Base-by-base conservation (phyloP, 2,888 invertebrate genomes). In the Chaitophorus viminalis region DNA sequence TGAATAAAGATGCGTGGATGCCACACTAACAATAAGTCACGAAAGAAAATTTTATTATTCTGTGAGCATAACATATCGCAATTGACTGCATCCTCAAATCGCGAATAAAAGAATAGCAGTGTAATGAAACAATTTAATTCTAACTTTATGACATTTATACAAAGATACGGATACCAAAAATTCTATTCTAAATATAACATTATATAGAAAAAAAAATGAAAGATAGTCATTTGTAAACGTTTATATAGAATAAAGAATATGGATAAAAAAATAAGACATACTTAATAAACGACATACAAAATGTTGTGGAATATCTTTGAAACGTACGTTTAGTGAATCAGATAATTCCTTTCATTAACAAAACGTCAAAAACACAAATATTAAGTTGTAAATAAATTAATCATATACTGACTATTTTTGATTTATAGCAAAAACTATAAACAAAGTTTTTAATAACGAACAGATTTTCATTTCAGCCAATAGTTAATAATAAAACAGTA, bases 41-140 rank as follows among this genome's bases (percentile, higher is more conserved):
- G 77, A n/a, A 76, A 85, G 31, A 31, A 85, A 18, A 85, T 68
- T 75, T 84, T 84, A 84, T 84, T 85, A 85, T 85, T 85, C 84
- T 68, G 65, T 68, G 76, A 68, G 52, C 77, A 77, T n/a, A 46
- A 77, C 84, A 52, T 68, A 65, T 65, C 25, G 60, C 76, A 84
- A 85, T 85, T 77, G 84, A 77, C 52, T 68, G 46, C 77, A 68
- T 85, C 84, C 76, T 85, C 76, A 68, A 68, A 68, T 85, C 33
- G 25, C 46, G 17, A 77, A 85, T 18, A 21, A 52, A 76, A 52
- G 21, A 46, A 68, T 46, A 77, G 65, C 31, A 68, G 9, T 68
- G 25, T 39, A 75, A 29, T 79, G 25, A 60, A 72, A 52, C 31
- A 82, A 74, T 54, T 52, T 9, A 52, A 54, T 82, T 74, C 9